Evolutionary conservation across 2,888 invertebrate genomes (phyloP).

Genomic region (Auanema sp.): DNA sequence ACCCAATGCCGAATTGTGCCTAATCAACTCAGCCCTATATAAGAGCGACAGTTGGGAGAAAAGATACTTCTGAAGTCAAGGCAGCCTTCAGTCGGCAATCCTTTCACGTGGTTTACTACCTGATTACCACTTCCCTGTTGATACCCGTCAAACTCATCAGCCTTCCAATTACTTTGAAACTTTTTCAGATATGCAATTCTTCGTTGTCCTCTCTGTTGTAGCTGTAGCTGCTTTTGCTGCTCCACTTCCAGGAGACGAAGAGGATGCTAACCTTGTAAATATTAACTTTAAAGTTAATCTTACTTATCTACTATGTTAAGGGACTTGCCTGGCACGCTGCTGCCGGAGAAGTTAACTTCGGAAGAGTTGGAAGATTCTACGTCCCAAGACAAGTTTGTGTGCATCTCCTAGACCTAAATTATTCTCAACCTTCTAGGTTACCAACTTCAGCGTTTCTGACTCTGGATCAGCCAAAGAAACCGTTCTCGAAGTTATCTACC

Average conservation of each 20-base stretch:
- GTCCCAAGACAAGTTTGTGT: constrained; percentile 32
- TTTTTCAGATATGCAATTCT: no score
- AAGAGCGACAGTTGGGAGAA: no score
- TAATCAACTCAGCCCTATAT: no score
- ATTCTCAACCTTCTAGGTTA: background rate
- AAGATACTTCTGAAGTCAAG: no score
- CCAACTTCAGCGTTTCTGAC: constrained; percentile 9
- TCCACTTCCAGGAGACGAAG: constrained; percentile 21
- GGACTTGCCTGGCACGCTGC: constrained; percentile 45
- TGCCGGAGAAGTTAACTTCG: constrained; percentile 34
- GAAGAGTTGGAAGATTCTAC: constrained; percentile 31
- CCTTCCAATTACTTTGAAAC: no score
- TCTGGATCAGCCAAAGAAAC: constrained; percentile 24
- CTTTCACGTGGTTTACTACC: no score
- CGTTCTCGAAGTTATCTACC: constrained; percentile 32
- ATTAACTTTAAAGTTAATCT: background rate
- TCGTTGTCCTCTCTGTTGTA: background rate
- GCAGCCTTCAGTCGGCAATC: no score
- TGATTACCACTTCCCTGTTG: no score
- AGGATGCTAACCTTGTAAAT: constrained; percentile 16
- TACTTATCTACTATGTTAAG: constrained; percentile 11
- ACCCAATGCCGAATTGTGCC: no score
- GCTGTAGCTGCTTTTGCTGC: constrained; percentile 17
- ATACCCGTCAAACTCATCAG: no score
- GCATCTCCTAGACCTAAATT: background rate